Evolutionary conservation across 2,113 vertebrate species (phyloP), one percentile per base, ranked within the genome.

Genomic region (Heliornis fulica): DNA sequence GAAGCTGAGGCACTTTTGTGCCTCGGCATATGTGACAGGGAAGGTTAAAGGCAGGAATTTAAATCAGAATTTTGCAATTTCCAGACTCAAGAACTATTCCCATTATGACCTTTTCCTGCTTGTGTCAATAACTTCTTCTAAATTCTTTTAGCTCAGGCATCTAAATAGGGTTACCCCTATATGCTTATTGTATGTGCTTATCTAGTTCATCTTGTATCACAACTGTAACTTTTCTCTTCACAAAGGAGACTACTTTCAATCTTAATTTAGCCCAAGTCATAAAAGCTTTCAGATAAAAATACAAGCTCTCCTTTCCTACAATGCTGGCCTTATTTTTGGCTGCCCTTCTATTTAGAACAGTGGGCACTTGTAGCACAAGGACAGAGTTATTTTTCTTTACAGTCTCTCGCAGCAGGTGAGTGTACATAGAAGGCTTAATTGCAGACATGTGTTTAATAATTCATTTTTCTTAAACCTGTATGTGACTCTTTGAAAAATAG

Each of bases 261-360:
- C 78, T 88, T 89, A 85, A 93, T 90, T 95, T 91, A 95, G 41
- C 70, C 82, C 28, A 77, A 91, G 59, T 54, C 31, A 11, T 66
- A 80, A 85, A 89, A 90, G 75, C 70, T 93, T 86, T 86, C 5
- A 20, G 84, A 74, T 91, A 91, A 94, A 96, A 96, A 88, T 76
- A 76, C 11, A 87, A 80, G 32, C 60, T 93, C 29, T 46, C 7
- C 3, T 70, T n/a, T 83, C 50, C 54, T 91, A 26, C 54, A 71
- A 41, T 1, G 5, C 28, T 1, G 1, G 23, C 83, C 83, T 89
- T 91, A 89, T 74, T 94, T 96, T 96, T 87, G 90, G 74, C 82
- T 91, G 63, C 66, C 75, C 72, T 75, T 92, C 90, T 94, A 17
- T 95, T 85, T 80, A 72, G 78, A 95, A 83, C 53, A 65, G 70